Evolutionary conservation across 2,797 vertebrate genomes (phyloP), one percentile per base, ranked within the genome.

Genomic region (Malurus splendens): DNA sequence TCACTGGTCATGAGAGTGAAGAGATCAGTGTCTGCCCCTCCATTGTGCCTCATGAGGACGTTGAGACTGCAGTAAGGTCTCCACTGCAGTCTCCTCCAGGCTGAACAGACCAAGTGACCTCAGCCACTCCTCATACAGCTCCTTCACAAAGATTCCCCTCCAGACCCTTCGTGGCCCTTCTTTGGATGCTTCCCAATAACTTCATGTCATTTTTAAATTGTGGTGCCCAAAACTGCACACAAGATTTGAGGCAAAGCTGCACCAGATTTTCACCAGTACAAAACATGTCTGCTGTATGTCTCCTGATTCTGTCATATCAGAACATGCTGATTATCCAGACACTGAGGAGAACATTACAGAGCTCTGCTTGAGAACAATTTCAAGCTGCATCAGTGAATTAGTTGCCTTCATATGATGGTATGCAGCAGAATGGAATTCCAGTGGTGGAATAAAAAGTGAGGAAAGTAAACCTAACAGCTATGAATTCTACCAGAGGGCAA

Each of bases 321-420:
- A 95, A 80, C 30, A 64, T 48, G 65, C 32, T 36, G 67, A 57
- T 76, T 71, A 56, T 27, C 18, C 93, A 56, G 52, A 81, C 72
- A 82, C 33, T 61, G 51, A 93, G 73, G 68, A 80, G 81, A 93
- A 59, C 39, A 30, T 41, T 44, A 56, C n/a, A 87, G 75, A 89
- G 65, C 38, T 94, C 89, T 87, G 38, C 82, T 78, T 71, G 32
- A 89, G 42, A 91, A 56, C 48, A 42, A 54, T 82, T 67, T 90
- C 55, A 85, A 50, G 24, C 52, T 55, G 39, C 32, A 25, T 41
- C 36, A 50, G 24, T 36, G 54, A 71, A 64, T 60, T 39, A 56
- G 36, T 12, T 85, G 38, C 48, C 48, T 83, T 83, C 65, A 47
- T 30, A 30, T 14, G 39, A 84, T 16, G 27, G 33, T 33, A 11